phyloP scores from a whole-genome alignment of 2,113 vertebrate species.

The Casuarius casuarius region DNA sequence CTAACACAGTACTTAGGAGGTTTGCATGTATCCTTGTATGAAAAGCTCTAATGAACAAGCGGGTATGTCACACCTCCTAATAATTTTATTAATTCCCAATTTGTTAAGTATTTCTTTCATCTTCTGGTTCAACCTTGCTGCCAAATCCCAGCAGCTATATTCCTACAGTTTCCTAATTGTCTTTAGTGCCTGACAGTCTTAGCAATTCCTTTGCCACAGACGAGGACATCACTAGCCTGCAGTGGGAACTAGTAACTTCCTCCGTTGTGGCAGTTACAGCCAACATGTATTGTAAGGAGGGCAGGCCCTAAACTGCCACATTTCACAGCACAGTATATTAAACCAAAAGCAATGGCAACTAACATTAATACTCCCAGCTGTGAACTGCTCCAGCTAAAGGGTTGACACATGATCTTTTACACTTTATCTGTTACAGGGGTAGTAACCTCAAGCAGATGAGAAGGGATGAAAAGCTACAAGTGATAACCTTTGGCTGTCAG shows the following conservation, averaged over 20 bases:
- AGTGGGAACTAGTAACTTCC: neutral
- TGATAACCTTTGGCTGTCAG: neutral
- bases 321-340: neutral
- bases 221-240: neutral
- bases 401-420: neutral
- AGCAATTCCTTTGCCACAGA: neutral
- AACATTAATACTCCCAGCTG: neutral
- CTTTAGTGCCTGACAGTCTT: neutral
- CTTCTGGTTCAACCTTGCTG: neutral
- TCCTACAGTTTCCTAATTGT: neutral
- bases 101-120: neutral
- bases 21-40: neutral
- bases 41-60: neutral
- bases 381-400: neutral
- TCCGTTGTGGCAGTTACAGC: neutral
- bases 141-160: neutral
- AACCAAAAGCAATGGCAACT: neutral
- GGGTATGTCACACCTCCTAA: neutral
- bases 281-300: neutral
- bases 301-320: neutral
- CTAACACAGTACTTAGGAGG: neutral
- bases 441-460: neutral
- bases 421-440: neutral
- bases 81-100: neutral
- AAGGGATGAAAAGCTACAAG: neutral